These are phyloP conservation scores for Cryptotis parvus DNA, from an alignment of 2,113 vertebrate genomes.

Conservation along the genomic window DNA sequence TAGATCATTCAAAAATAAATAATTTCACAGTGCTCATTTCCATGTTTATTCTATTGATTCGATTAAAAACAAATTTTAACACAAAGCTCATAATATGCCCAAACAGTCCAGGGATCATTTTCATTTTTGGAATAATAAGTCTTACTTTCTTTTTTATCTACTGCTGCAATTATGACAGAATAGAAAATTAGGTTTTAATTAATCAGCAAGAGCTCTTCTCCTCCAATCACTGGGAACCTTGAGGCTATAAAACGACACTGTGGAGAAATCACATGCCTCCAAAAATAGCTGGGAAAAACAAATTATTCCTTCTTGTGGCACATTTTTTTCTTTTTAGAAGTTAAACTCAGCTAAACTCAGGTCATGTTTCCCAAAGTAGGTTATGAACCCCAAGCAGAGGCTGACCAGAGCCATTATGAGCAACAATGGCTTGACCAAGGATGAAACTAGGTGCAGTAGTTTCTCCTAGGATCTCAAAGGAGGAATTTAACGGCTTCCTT, in stretches of 20 bases:
- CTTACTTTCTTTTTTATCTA: constrained; percentile 74
- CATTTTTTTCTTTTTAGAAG: background rate
- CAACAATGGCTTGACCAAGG: background rate
- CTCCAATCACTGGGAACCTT: constrained; percentile 55
- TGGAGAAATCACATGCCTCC: constrained; percentile 24
- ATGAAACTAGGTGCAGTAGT: background rate
- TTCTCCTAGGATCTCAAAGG: background rate
- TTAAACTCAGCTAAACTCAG: background rate
- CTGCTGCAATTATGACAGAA: constrained; percentile 84
- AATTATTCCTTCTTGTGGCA: background rate
- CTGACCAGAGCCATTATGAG: background rate
- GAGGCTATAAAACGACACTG: constrained; percentile 52
- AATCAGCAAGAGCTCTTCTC: constrained; percentile 82
- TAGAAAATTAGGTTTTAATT: constrained; percentile 88
- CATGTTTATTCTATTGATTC: constrained; percentile 76
- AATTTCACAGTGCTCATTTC: constrained; percentile 84
- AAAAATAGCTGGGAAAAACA: constrained; percentile 20
- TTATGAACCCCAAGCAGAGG: background rate
- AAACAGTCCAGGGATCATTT: constrained; percentile 83
- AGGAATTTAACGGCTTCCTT: background rate
- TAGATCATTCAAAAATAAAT: constrained; percentile 84
- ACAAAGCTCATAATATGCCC: constrained; percentile 76
- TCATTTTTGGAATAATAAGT: constrained; percentile 86
- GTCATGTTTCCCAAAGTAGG: background rate
- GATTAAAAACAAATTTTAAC: constrained; percentile 76